Evolutionary conservation across 2,113 vertebrate genomes (phyloP).

Genomic region (Oostethus manadensis): DNA sequence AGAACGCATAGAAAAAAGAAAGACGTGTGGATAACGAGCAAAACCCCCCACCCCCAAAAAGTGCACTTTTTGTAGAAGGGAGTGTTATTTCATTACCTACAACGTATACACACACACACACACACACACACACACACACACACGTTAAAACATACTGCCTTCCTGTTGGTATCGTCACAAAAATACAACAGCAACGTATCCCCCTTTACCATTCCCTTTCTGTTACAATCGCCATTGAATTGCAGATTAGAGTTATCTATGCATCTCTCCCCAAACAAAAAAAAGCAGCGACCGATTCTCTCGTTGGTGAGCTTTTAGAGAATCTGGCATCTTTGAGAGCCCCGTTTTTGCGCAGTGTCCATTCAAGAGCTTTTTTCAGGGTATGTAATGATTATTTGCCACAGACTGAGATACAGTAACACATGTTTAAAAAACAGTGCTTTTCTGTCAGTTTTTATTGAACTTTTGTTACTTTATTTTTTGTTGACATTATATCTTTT

Average conservation of each 20-base stretch:
- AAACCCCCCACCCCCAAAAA: too few species aligned
- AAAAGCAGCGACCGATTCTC: background rate
- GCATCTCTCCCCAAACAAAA: background rate
- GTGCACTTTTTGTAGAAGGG: background rate
- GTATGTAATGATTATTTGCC: constrained; percentile 72
- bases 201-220: background rate
- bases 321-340: background rate
- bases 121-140: too few species aligned
- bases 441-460: constrained; percentile 84
- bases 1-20: too few species aligned
- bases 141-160: constrained; percentile 43
- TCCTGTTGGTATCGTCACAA: constrained; percentile 53
- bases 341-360: constrained; percentile 42
- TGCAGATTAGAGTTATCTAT: background rate
- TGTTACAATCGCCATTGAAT: background rate
- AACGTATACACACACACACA: constrained; percentile 11
- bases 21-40: too few species aligned
- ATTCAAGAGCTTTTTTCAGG: constrained; percentile 62
- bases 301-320: background rate
- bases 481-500: constrained; percentile 75
- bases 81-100: constrained; percentile 33
- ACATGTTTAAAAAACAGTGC: constrained; percentile 85
- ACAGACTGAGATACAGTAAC: constrained; percentile 70
- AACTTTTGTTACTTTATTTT: constrained; percentile 81
- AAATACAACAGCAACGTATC: constrained; percentile 10